Conservation (phyloP, 1,140 invertebrate species). For the Dermatophagoides farinae region DNA sequence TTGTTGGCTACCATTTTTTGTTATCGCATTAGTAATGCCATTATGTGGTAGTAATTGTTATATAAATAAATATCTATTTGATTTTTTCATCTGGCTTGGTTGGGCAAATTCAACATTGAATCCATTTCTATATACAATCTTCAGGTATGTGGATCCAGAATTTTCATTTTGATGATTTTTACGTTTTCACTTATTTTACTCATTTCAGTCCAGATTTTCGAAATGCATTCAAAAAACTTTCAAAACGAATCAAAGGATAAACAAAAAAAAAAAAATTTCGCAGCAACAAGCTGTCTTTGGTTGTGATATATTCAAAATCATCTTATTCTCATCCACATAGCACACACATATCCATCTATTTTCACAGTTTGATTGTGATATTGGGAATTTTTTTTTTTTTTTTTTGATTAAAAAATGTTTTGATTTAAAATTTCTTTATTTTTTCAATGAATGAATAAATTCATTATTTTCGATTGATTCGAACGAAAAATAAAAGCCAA, state of each 20-base stretch:
- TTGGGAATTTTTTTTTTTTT: too few species aligned
- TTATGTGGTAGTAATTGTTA: slow-evolving; percentile 46
- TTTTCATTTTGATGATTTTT: background rate
- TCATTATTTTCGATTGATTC: background rate
- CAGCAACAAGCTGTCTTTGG: too few species aligned
- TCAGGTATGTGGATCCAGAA: too few species aligned
- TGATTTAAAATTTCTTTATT: too few species aligned
- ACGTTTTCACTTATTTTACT: background rate
- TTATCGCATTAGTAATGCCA: slow-evolving; percentile 63
- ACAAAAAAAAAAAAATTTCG: background rate
- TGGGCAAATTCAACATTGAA: slow-evolving; percentile 79
- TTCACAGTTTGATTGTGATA: too few species aligned
- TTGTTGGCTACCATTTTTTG: slow-evolving; percentile 84
- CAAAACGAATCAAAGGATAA: background rate
- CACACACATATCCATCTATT: too few species aligned
- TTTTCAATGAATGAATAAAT: too few species aligned
- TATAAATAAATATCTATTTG: slow-evolving; percentile 50
- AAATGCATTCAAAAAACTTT: slow-evolving; percentile 18
- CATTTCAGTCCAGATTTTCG: slow-evolving; percentile 18
- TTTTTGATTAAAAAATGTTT: too few species aligned
- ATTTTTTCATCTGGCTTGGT: slow-evolving; percentile 67
- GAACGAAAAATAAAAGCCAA: background rate
- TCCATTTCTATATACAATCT: slow-evolving; percentile 64
- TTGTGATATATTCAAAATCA: too few species aligned
- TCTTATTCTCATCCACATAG: too few species aligned